These are phyloP conservation scores for Halcyon chelicuti DNA, from an alignment of 2,797 vertebrate species.

Conservation along the genomic window DNA sequence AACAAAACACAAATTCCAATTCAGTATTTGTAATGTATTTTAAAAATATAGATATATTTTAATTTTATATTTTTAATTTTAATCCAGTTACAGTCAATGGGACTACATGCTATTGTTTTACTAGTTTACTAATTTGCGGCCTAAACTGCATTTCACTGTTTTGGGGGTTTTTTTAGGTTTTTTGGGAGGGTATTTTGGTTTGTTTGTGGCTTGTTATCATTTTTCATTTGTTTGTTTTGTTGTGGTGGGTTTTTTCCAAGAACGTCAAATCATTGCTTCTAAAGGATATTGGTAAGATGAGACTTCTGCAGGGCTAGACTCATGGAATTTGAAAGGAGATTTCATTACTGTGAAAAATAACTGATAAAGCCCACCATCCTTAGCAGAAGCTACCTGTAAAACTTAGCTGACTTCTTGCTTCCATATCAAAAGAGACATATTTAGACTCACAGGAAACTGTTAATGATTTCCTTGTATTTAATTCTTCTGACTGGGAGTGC, in stretches of 20 bases:
- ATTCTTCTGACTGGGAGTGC: background rate
- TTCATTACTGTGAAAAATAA: background rate
- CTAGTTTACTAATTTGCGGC: background rate
- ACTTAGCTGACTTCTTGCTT: background rate
- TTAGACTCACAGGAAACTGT: background rate
- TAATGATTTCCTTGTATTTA: background rate
- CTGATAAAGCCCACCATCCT: background rate
- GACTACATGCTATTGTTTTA: background rate
- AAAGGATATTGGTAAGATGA: background rate
- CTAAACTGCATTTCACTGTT: background rate
- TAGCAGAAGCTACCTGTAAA: background rate
- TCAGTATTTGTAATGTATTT: background rate
- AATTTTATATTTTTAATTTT: too few species aligned
- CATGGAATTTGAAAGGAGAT: background rate
- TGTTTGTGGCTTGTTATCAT: too few species aligned
- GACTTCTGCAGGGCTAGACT: background rate
- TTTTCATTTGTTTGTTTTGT: too few species aligned
- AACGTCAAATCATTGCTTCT: background rate
- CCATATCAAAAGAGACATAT: background rate
- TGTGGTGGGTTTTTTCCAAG: accelerated
- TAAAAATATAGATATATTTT: too few species aligned
- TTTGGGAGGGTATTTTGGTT: background rate
- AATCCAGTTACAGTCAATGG: background rate
- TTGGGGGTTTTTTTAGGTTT: accelerated
- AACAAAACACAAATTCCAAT: background rate